Evolutionary conservation across 2,888 invertebrate genomes (phyloP).

Genomic region (Dryococelus australis): DNA sequence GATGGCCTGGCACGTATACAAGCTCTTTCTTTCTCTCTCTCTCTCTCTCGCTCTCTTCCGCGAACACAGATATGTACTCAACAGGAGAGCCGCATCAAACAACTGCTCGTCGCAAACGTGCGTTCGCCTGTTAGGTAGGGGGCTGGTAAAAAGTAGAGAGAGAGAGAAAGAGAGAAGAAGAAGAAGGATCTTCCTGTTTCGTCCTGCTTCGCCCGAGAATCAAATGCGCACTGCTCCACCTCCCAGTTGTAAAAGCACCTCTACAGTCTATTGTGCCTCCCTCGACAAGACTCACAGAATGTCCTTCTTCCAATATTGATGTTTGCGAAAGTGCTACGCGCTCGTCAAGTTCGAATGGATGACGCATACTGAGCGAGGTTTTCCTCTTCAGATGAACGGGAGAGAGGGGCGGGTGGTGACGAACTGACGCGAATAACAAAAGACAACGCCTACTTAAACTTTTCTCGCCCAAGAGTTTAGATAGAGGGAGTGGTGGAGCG

Average conservation of each 20-base stretch:
- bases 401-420: background rate
- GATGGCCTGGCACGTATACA: background rate
- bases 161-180: background rate
- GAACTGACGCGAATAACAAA: background rate
- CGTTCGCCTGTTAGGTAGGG: background rate
- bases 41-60: too few relatives aligned
- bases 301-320: background rate
- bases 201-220: background rate
- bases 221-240: background rate
- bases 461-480: background rate
- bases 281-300: background rate
- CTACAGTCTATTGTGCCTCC: background rate
- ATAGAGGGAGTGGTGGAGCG: background rate
- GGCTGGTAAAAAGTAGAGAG: background rate
- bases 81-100: background rate
- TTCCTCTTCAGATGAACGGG: background rate
- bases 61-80: conserved; percentile 5
- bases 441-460: conserved; percentile 16
- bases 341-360: background rate
- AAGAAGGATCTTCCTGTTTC: background rate
- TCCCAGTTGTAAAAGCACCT: background rate
- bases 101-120: background rate
- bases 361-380: background rate
- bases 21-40: background rate
- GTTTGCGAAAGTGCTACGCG: background rate